Percentiles rank a stretch among this genome's conserved stretches.
phyloP scores from a whole-genome alignment of 1,140 invertebrate genomes.

The Anadara kagoshimensis region DNA sequence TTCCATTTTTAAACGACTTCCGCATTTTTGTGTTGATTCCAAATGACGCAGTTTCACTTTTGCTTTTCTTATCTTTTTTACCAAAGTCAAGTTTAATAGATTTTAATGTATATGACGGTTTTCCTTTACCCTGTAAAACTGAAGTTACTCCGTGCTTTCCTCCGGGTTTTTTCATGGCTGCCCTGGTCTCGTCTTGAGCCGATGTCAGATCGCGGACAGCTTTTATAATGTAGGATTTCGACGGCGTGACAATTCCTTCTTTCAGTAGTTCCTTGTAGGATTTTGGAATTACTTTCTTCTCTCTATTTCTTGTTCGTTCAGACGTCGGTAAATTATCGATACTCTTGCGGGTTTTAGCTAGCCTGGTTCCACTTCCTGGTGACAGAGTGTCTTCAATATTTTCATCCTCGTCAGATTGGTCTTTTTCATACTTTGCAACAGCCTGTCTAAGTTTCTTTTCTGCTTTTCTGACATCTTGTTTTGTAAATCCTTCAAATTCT shows the following conservation, averaged over 20 bases:
- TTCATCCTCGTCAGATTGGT: not conserved
- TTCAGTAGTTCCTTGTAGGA: slow-evolving; percentile 50
- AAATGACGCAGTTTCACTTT: too few relatives aligned
- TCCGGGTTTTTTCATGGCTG: not conserved
- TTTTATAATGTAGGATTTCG: slow-evolving; percentile 18
- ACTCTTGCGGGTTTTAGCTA: slow-evolving; percentile 14
- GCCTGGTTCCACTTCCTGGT: slow-evolving; percentile 6
- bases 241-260: slow-evolving; percentile 38
- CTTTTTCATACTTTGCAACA: slow-evolving; percentile 28
- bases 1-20: slow-evolving; percentile 12
- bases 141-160: too few relatives aligned
- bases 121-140: too few relatives aligned
- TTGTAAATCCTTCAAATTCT: slow-evolving; percentile 72
- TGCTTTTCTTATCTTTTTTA: too few relatives aligned
- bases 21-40: slow-evolving; percentile 1
- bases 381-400: not conserved
- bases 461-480: slow-evolving; percentile 55
- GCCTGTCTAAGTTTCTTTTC: slow-evolving; percentile 46
- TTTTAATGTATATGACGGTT: too few relatives aligned
- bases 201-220: not conserved
- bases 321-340: slow-evolving; percentile 38
- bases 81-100: too few relatives aligned
- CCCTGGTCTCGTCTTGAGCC: not conserved
- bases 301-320: slow-evolving; percentile 38
- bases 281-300: slow-evolving; percentile 35